Conservation (phyloP, 1,140 invertebrate genomes). For the Drosophila simulans region DNA sequence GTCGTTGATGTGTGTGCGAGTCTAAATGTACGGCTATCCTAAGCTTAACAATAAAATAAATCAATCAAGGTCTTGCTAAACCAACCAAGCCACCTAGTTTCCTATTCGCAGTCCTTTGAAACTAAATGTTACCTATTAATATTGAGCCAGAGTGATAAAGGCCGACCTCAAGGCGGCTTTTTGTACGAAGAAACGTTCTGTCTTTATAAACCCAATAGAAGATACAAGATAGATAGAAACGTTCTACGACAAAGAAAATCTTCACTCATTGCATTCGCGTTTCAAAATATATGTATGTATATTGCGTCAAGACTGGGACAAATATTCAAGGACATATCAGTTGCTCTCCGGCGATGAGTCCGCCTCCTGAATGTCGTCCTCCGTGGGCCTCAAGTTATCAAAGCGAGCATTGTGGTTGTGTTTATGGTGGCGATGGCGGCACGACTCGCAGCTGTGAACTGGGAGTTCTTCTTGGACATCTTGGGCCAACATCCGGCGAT, state of each 20-base stretch:
- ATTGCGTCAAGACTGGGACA: constrained; percentile 1
- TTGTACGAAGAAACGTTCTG: too few species aligned
- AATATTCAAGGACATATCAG: not conserved
- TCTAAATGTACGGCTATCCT: constrained; percentile 20
- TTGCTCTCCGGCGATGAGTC: constrained; percentile 6
- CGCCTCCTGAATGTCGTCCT: constrained; percentile 38
- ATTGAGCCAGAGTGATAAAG: not conserved
- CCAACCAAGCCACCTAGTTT: not conserved
- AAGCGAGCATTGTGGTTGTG: not conserved
- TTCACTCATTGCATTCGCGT: not conserved
- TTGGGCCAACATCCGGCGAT: not conserved
- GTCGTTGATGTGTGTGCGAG: constrained; percentile 16
- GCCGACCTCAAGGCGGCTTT: too few species aligned
- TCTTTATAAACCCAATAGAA: too few species aligned
- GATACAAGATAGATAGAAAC: too few species aligned
- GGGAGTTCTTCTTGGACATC: not conserved
- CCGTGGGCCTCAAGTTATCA: constrained; percentile 11
- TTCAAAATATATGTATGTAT: not conserved
- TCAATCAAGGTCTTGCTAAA: constrained; percentile 35
- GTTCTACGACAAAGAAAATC: not conserved
- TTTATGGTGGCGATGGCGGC: not conserved
- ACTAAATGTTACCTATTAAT: not conserved
- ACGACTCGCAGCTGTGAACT: not conserved
- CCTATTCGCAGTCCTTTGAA: not conserved
- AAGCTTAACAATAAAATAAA: constrained; percentile 45